phyloP scores from a whole-genome alignment of 2,797 vertebrate genomes.

The Rachycentron canadum region DNA sequence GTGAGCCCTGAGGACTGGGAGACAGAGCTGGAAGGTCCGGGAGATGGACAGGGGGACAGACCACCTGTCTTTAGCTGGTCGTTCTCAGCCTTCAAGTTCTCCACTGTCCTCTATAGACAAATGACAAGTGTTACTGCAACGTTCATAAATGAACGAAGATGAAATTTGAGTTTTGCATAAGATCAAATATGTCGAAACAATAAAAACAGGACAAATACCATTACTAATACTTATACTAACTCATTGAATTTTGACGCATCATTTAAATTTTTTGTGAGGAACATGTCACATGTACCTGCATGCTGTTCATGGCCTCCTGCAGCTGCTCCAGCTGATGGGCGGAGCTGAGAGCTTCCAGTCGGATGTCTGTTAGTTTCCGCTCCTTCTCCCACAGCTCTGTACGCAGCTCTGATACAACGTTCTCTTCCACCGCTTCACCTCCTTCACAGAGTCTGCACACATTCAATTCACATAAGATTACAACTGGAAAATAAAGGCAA shows the following conservation, averaged over 20 bases:
- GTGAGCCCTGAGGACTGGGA: slow-evolving; percentile 88
- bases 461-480: slow-evolving; percentile 9
- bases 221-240: too few relatives aligned
- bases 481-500: not conserved
- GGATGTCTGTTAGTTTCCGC: slow-evolving; percentile 97
- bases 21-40: slow-evolving; percentile 83
- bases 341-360: slow-evolving; percentile 95
- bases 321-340: slow-evolving; percentile 98
- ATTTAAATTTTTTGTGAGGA: too few relatives aligned
- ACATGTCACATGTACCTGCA: slow-evolving; percentile 88
- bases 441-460: slow-evolving; percentile 86
- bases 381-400: slow-evolving; percentile 98
- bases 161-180: not conserved
- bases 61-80: slow-evolving; percentile 93
- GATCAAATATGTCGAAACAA: not conserved
- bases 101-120: slow-evolving; percentile 90
- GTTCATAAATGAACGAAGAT: not conserved
- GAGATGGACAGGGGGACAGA: slow-evolving; percentile 81
- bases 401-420: slow-evolving; percentile 93
- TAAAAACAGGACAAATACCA: not conserved
- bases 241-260: too few relatives aligned
- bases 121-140: not conserved
- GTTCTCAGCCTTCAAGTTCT: slow-evolving; percentile 95
- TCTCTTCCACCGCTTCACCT: slow-evolving; percentile 86
- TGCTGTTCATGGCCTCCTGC: slow-evolving; percentile 96